These are phyloP conservation scores for Gymnocheta viridis DNA, from an alignment of 2,888 invertebrate species.

Conservation along the genomic window DNA sequence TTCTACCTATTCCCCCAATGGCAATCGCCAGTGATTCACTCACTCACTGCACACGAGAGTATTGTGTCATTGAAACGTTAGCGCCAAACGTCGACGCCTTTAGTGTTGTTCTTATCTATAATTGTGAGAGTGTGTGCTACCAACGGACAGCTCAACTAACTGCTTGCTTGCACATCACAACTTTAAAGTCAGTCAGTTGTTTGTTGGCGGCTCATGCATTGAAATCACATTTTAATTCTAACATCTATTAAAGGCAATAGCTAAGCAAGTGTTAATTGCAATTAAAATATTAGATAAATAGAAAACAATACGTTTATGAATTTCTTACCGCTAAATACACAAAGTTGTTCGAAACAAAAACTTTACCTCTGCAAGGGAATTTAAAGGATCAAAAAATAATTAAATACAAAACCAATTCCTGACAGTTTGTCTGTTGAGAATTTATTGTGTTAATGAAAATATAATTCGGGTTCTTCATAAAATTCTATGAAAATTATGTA, in stretches of 20 bases:
- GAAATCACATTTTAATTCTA: slow-evolving; percentile 6
- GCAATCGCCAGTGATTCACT: slow-evolving; percentile 29
- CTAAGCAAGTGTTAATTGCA: slow-evolving; percentile 42
- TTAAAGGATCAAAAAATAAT: not conserved
- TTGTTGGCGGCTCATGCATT: slow-evolving; percentile 32
- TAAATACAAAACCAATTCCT: not conserved
- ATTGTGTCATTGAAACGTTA: slow-evolving; percentile 1
- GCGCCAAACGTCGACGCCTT: slow-evolving; percentile 11
- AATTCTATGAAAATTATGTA: too few relatives aligned
- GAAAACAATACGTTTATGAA: not conserved
- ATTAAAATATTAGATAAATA: slow-evolving; percentile 34
- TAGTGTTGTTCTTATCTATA: not conserved
- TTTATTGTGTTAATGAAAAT: not conserved
- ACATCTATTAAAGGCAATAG: slow-evolving; percentile 16
- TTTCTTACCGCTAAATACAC: not conserved
- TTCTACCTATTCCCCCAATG: not conserved
- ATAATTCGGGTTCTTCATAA: too few relatives aligned
- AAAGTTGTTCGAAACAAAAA: too few relatives aligned
- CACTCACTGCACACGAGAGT: slow-evolving; percentile 29
- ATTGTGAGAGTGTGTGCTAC: not conserved
- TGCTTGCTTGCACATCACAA: slow-evolving; percentile 19
- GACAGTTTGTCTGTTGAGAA: not conserved
- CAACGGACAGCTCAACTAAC: slow-evolving; percentile 4
- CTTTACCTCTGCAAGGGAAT: not conserved
- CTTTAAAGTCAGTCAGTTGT: slow-evolving; percentile 46